Base-by-base conservation (phyloP, 2,888 invertebrate species). In the Rotaria socialis region DNA sequence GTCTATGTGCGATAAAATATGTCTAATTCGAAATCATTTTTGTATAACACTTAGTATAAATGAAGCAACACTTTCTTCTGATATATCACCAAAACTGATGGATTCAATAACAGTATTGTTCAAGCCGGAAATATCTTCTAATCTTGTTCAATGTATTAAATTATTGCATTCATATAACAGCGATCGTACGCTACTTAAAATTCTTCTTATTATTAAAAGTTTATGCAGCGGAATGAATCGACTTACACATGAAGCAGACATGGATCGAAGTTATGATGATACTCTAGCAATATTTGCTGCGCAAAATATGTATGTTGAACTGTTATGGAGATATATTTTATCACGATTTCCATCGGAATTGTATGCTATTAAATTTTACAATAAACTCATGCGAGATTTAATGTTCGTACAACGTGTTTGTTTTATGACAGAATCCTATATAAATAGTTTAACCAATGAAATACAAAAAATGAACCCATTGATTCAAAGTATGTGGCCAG, bases 401-500 rank as follows among this genome's bases (percentile, higher is more conserved):
- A 5, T 67, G 4, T 27, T 19, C 11, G 27, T 27, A 19, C 67
- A 67, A 41, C 67, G 67, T 67, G 35, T 67, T 67, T 27, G 27
- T 7, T 67, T 67, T 19, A 67, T 67, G 67, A 67, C 67, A 4
- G 67, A 67, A 67, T 41, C 35, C 1, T 19, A 67, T 19, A 35
- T 67, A 27, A 35, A 67, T 35, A 35, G 19, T 67, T 35, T 35
- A 67, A 35, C 67, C 5, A 1, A 41, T 67, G 67, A 67, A 67
- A 67, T 67, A 35, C 67, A 67, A 67, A 10, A 35, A 35, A 67
- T 67, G 67, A 35, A 67, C 16, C 67, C 67, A 35, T 16, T 67
- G 16, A 67, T 67, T 35, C 35, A 67, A 67, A 41, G 67, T 67
- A 67, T 67, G 67, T 67, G 67, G 67, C 67, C 67, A 35, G 35